These are phyloP conservation scores for Pomacea maculata DNA, from an alignment of 1,140 invertebrate genomes.

Conservation along the genomic window DNA sequence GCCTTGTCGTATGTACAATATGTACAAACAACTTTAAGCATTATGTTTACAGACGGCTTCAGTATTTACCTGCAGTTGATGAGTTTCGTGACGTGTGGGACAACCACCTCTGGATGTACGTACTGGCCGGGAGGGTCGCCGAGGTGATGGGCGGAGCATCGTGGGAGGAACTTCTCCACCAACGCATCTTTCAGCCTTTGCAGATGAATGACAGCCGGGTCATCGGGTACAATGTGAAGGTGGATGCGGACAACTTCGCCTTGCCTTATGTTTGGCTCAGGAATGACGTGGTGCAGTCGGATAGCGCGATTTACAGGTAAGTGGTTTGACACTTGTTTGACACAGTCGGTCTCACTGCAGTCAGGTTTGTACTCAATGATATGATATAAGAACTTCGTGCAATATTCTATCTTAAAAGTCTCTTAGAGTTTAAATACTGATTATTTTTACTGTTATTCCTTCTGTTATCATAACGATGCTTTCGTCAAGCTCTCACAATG, in stretches of 20 bases:
- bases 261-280: constrained; percentile 4
- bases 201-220: constrained; percentile 12
- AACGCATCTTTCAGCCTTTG: background rate
- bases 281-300: background rate
- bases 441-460: no score
- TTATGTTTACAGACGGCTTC: background rate
- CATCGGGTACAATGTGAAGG: background rate
- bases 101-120: background rate
- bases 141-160: constrained; percentile 6
- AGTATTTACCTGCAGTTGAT: background rate
- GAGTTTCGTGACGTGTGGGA: background rate
- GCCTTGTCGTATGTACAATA: background rate
- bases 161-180: background rate
- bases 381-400: no score
- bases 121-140: background rate
- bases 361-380: no score
- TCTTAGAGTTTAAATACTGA: no score
- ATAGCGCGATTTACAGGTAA: background rate
- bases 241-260: background rate
- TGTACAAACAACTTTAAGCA: no score
- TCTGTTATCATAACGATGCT: no score
- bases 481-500: no score
- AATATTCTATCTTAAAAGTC: no score
- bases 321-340: no score
- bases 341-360: no score